Percentiles rank a stretch among this genome's conserved stretches.
Conservation (phyloP, 2,113 vertebrate species). For the Rhinoptilus africanus region DNA sequence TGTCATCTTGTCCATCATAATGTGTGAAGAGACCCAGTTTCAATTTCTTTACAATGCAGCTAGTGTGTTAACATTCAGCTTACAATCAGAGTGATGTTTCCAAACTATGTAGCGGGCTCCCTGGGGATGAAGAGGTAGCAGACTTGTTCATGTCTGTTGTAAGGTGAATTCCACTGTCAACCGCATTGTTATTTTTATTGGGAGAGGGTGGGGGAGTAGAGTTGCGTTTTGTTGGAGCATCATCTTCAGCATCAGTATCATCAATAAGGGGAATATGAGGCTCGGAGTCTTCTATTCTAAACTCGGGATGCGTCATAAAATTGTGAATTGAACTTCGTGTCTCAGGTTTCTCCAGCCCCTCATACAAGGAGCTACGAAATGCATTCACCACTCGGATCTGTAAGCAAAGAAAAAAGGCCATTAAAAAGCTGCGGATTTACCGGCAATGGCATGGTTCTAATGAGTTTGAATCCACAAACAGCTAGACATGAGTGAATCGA, state of each 20-base stretch:
- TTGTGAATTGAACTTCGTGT: constrained; percentile 98
- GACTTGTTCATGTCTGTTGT: constrained; percentile 91
- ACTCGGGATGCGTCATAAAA: constrained; percentile 99
- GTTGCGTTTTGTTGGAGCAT: constrained; percentile 96
- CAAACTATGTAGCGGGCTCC: constrained; percentile 98
- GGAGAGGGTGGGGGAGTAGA: constrained; percentile 88
- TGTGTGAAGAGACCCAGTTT: constrained; percentile 84
- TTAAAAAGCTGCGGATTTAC: constrained; percentile 18
- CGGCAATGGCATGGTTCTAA: constrained; percentile 62
- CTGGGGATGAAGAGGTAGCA: constrained; percentile 90
- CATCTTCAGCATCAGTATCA: constrained; percentile 97
- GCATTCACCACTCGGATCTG: constrained; percentile 99
- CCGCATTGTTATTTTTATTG: constrained; percentile 99
- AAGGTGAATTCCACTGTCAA: constrained; percentile 95
- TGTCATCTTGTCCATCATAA: constrained; percentile 78
- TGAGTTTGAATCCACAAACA: constrained; percentile 84
- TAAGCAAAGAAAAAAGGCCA: constrained; percentile 30
- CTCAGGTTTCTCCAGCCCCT: constrained; percentile 97
- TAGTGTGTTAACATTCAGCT: constrained; percentile 83
- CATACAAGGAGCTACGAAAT: constrained; percentile 99
- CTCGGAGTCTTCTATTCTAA: constrained; percentile 99
- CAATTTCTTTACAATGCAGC: constrained; percentile 83
- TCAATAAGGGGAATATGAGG: constrained; percentile 98
- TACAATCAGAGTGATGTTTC: constrained; percentile 99
- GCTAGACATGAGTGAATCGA: constrained; percentile 80